These are phyloP conservation scores for Microplitis manilae DNA, from an alignment of 2,888 invertebrate genomes.

Conservation along the genomic window DNA sequence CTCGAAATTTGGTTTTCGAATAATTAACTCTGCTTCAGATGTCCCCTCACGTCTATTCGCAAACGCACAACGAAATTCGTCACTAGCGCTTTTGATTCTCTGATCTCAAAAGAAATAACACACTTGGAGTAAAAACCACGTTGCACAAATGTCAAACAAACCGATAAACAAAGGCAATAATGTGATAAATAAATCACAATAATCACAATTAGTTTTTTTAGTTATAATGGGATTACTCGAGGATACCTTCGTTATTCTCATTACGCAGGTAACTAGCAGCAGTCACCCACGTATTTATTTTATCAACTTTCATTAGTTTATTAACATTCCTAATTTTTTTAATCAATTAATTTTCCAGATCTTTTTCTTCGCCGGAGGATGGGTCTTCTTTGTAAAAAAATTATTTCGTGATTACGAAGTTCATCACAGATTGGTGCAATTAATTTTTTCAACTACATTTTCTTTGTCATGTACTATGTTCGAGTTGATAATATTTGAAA, in stretches of 20 bases:
- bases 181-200: not conserved
- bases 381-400: slow-evolving; percentile 98
- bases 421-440: slow-evolving; percentile 92
- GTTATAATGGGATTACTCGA: not conserved
- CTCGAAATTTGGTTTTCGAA: no score
- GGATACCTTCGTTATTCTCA: not conserved
- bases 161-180: not conserved
- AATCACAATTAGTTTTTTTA: not conserved
- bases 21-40: not conserved
- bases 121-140: not conserved
- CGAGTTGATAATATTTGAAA: slow-evolving; percentile 99
- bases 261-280: not conserved
- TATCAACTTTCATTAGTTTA: not conserved
- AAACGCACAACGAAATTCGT: not conserved
- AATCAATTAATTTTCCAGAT: slow-evolving; percentile 75
- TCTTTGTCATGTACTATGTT: slow-evolving; percentile 99
- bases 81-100: not conserved
- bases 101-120: not conserved
- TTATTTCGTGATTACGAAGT: slow-evolving; percentile 98
- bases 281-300: not conserved
- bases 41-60: not conserved
- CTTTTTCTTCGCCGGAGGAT: slow-evolving; percentile 95
- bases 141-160: not conserved
- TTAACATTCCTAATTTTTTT: not conserved
- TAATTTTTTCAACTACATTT: slow-evolving; percentile 96